These are phyloP conservation scores for Coremacera marginata DNA, from an alignment of 2,888 invertebrate species.

Conservation along the genomic window DNA sequence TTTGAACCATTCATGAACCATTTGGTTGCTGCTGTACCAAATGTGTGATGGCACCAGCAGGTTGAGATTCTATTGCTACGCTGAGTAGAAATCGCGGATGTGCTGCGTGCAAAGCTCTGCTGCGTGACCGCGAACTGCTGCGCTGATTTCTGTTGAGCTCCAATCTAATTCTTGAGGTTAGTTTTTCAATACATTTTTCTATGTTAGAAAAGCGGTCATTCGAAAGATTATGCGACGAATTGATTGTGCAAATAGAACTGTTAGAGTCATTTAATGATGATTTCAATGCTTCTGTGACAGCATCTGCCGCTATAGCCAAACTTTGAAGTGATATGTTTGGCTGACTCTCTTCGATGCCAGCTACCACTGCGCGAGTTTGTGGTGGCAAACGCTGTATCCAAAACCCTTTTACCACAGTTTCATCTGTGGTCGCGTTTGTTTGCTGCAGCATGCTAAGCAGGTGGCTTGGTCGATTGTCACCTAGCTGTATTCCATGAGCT, in stretches of 20 bases:
- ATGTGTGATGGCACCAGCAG: not conserved
- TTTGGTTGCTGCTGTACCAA: not conserved
- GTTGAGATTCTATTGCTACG: not conserved
- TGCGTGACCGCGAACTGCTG: not conserved
- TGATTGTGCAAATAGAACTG: too few relatives aligned
- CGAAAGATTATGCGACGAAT: too few relatives aligned
- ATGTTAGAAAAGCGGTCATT: too few relatives aligned
- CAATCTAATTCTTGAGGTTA: not conserved
- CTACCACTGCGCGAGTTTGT: not conserved
- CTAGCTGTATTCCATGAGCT: not conserved
- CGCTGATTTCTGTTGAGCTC: slow-evolving; percentile 1
- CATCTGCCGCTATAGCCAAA: not conserved
- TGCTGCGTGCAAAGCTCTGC: not conserved
- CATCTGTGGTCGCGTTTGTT: slow-evolving; percentile 8
- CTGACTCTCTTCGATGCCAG: not conserved
- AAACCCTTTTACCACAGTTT: slow-evolving; percentile 1
- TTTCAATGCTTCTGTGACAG: not conserved
- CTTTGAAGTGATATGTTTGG: not conserved
- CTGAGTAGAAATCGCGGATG: not conserved
- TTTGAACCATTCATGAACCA: too few relatives aligned
- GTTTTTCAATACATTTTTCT: too few relatives aligned
- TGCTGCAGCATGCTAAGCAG: slow-evolving; percentile 5
- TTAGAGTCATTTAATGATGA: too few relatives aligned
- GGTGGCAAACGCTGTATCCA: slow-evolving; percentile 6
- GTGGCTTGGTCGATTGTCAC: not conserved